Percentiles rank a stretch among this genome's conserved stretches.
phyloP scores from a whole-genome alignment of 53 echinoderm and acorn worm species.

The Paracentrotus lividus region DNA sequence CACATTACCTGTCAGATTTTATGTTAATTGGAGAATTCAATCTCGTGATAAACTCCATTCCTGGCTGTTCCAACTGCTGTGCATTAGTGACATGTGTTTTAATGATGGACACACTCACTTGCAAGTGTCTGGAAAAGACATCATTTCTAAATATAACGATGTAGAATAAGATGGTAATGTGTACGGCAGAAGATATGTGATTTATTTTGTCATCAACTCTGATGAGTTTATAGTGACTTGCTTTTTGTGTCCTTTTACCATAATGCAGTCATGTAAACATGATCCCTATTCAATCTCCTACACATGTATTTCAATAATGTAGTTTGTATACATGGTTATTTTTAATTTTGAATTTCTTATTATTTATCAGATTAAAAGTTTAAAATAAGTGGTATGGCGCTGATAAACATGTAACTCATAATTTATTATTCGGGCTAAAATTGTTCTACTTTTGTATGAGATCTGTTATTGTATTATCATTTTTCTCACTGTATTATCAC shows the following conservation, averaged over 20 bases:
- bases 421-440: too few relatives aligned
- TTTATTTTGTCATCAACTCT: conserved; percentile 16
- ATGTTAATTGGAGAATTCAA: background rate
- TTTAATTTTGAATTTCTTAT: too few relatives aligned
- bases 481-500: too few relatives aligned
- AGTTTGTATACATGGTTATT: too few relatives aligned
- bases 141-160: conserved; percentile 6
- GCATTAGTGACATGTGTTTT: background rate
- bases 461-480: too few relatives aligned
- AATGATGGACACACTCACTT: background rate
- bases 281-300: background rate
- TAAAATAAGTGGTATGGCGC: too few relatives aligned
- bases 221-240: background rate
- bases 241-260: background rate
- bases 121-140: background rate
- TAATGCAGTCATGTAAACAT: background rate
- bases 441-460: too few relatives aligned
- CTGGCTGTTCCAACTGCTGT: background rate
- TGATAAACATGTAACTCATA: too few relatives aligned
- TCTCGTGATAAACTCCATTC: background rate
- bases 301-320: too few relatives aligned
- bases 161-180: background rate
- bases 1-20: conserved; percentile 8
- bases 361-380: too few relatives aligned
- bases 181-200: conserved; percentile 6